Conservation (phyloP, 1,140 invertebrate species). For the Phymorhynchus buccinoides region DNA sequence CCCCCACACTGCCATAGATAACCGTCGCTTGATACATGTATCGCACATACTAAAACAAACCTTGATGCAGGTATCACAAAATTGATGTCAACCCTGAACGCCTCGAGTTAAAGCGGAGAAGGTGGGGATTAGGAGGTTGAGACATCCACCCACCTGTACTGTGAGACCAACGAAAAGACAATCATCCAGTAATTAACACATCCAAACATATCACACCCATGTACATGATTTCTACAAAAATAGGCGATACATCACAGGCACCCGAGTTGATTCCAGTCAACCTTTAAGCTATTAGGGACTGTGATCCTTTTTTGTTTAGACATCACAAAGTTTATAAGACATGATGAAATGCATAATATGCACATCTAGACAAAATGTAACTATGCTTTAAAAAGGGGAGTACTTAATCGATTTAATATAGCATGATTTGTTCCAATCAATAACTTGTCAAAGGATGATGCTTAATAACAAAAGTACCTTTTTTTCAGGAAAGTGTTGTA, state of each 20-base stretch:
- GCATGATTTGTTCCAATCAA: no score
- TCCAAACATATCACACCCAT: not conserved
- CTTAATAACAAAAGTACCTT: not conserved
- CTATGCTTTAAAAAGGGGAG: no score
- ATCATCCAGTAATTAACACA: not conserved
- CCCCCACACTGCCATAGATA: not conserved
- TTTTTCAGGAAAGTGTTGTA: not conserved
- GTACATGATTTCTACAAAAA: not conserved
- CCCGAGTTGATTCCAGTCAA: not conserved
- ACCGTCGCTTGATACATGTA: not conserved
- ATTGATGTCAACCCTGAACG: not conserved
- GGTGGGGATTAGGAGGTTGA: not conserved
- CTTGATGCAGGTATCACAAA: no score
- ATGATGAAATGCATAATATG: not conserved
- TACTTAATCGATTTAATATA: no score
- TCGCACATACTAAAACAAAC: no score
- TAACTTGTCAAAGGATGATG: not conserved
- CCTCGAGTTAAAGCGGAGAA: not conserved
- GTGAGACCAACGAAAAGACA: constrained; percentile 24
- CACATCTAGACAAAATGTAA: not conserved
- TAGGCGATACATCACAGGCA: not conserved
- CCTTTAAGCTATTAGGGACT: not conserved
- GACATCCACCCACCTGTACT: not conserved
- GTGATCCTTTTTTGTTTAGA: not conserved
- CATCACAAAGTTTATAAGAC: not conserved